phyloP scores from a whole-genome alignment of 1,140 invertebrate species.

The Drosophila parabipectinata region DNA sequence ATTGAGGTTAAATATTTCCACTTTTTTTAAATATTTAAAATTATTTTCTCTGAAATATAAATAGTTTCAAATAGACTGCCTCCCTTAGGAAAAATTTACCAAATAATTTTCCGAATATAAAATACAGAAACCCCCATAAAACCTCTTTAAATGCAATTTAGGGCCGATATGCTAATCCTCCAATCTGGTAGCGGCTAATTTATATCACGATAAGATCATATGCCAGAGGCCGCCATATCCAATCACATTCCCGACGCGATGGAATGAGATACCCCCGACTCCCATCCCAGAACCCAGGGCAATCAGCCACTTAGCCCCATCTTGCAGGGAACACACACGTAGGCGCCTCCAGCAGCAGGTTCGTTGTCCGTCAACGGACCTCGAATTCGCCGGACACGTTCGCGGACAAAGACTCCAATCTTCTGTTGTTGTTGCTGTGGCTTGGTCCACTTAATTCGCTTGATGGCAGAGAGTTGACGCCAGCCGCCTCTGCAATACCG shows the following conservation, averaged over 20 bases:
- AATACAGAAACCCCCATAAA: background rate
- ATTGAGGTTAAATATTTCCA: background rate
- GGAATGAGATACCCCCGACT: background rate
- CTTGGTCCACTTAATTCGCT: slow-evolving; percentile 64
- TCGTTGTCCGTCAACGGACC: slow-evolving; percentile 29
- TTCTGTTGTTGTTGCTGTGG: background rate
- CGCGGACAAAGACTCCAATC: slow-evolving; percentile 21
- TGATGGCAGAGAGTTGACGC: slow-evolving; percentile 70
- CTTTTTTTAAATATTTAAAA: background rate
- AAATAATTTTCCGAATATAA: background rate
- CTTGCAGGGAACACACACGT: slow-evolving; percentile 69
- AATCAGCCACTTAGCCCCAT: slow-evolving; percentile 60
- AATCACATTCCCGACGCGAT: slow-evolving; percentile 21
- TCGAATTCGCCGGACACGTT: slow-evolving; percentile 34
- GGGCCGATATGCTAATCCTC: slow-evolving; percentile 10
- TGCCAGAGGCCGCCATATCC: slow-evolving; percentile 30
- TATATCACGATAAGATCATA: slow-evolving; percentile 61
- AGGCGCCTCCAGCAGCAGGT: slow-evolving; percentile 41
- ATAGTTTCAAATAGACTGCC: background rate
- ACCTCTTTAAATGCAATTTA: slow-evolving; percentile 4
- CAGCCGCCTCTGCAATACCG: slow-evolving; percentile 45
- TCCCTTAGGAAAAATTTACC: background rate
- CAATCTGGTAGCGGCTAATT: slow-evolving; percentile 36
- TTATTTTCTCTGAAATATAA: background rate
- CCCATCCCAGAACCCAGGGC: slow-evolving; percentile 8